A percentile compares a stretch with the other conserved stretches of the same genome.
Evolutionary conservation across 2,113 vertebrate genomes (phyloP).

Genomic region (Scophthalmus maximus): DNA sequence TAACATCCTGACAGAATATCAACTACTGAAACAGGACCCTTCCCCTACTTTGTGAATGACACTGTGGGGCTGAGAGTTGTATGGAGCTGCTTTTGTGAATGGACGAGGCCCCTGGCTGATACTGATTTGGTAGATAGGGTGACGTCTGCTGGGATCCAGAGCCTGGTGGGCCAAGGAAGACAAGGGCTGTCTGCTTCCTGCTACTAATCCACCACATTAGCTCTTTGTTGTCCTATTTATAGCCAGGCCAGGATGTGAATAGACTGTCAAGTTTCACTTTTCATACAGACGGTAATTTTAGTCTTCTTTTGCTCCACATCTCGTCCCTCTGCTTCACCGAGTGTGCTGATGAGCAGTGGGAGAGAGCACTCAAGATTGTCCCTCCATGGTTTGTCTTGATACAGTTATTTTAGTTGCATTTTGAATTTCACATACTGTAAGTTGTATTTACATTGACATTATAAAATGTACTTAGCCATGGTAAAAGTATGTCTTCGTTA

Average conservation of each 20-base stretch:
- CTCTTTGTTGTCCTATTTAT: constrained; percentile 80
- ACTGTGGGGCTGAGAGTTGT: constrained; percentile 37
- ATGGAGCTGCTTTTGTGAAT: constrained; percentile 75
- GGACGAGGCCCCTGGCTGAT: constrained; percentile 67
- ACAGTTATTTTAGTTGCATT: constrained; percentile 36
- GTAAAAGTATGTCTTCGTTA: not conserved
- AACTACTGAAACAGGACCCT: constrained; percentile 71
- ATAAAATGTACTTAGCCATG: not conserved
- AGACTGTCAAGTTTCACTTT: constrained; percentile 83
- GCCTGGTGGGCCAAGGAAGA: constrained; percentile 58
- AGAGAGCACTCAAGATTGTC: constrained; percentile 29
- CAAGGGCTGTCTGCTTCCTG: constrained; percentile 80
- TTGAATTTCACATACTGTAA: not conserved
- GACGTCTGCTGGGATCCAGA: constrained; percentile 78
- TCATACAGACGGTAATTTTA: constrained; percentile 82
- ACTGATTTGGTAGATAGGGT: constrained; percentile 81
- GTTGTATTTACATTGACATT: not conserved
- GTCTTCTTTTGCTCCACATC: constrained; percentile 67
- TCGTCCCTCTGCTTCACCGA: constrained; percentile 45
- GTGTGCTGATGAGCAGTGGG: constrained; percentile 52
- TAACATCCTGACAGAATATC: constrained; percentile 76
- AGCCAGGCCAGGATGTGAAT: constrained; percentile 83
- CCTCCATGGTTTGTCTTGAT: constrained; percentile 15
- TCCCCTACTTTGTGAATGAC: constrained; percentile 68
- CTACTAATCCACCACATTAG: constrained; percentile 84